phyloP scores from a whole-genome alignment of 2,797 vertebrate species.

The Rhabdophis nuchalis region DNA sequence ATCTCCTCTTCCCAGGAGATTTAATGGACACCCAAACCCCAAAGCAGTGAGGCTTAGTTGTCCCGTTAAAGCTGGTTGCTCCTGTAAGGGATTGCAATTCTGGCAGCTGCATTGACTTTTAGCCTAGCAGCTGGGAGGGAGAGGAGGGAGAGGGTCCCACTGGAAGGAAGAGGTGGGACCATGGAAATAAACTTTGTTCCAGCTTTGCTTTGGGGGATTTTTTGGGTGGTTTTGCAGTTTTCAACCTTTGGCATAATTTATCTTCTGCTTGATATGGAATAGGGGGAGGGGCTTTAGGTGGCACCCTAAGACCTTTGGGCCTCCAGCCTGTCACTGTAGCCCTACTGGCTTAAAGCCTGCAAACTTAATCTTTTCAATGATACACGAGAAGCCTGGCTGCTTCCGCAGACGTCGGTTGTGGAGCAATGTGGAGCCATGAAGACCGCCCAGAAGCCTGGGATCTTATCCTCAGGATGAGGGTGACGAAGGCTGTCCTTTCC shows the following conservation, averaged over 20 bases:
- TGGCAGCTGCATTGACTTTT: background rate
- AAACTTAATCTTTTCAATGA: background rate
- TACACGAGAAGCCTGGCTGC: background rate
- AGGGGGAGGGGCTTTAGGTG: background rate
- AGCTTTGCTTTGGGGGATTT: background rate
- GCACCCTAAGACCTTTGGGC: background rate
- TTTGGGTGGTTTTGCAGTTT: background rate
- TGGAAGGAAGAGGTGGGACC: background rate
- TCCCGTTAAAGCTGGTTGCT: background rate
- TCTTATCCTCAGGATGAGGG: background rate
- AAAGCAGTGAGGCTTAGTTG: background rate
- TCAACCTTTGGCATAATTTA: too few relatives aligned
- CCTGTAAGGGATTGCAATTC: background rate
- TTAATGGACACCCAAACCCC: background rate
- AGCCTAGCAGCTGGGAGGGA: background rate
- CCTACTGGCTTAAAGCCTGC: background rate
- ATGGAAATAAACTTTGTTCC: background rate
- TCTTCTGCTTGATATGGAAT: background rate
- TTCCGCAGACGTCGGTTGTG: background rate
- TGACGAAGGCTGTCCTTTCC: background rate
- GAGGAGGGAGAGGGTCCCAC: background rate
- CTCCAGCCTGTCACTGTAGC: too few relatives aligned
- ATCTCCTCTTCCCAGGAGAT: slow-evolving; percentile 34
- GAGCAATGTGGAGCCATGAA: background rate
- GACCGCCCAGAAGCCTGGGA: background rate